Evolutionary conservation across 2,888 invertebrate genomes (phyloP).

Genomic region (Ennomos quercinarius): DNA sequence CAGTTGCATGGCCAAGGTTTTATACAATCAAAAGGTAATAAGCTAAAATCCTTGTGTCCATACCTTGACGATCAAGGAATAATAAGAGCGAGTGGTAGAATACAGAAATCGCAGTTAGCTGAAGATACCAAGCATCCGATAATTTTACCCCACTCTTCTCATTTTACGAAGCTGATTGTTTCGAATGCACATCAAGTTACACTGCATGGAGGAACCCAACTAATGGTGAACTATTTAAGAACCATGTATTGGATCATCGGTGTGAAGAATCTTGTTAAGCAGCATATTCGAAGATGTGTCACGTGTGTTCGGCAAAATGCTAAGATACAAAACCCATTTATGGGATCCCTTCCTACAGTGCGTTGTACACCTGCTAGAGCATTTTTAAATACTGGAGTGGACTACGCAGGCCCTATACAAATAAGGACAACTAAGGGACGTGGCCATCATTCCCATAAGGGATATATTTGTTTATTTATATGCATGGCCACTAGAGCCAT

Average conservation of each 20-base stretch:
- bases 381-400: not conserved
- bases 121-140: not conserved
- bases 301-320: not conserved
- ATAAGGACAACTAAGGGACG: not conserved
- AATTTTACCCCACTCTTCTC: not conserved
- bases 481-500: not conserved
- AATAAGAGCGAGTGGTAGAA: too few relatives aligned
- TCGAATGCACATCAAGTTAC: too few relatives aligned
- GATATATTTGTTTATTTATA: not conserved
- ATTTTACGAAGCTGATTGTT: not conserved
- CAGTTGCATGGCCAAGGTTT: not conserved
- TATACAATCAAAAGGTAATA: too few relatives aligned
- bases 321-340: not conserved
- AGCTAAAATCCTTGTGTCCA: too few relatives aligned
- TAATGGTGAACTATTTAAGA: too few relatives aligned
- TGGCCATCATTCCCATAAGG: conserved; percentile 2
- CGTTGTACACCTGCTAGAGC: conserved; percentile 1
- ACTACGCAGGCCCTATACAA: conserved; percentile 1
- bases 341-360: not conserved
- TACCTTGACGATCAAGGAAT: too few relatives aligned
- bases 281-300: not conserved
- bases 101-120: not conserved
- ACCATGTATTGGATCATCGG: not conserved
- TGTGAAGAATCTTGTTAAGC: not conserved
- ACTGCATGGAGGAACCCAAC: too few relatives aligned